phyloP scores from a whole-genome alignment of 2,797 vertebrate species.

The Hoplostethus mediterraneus region DNA sequence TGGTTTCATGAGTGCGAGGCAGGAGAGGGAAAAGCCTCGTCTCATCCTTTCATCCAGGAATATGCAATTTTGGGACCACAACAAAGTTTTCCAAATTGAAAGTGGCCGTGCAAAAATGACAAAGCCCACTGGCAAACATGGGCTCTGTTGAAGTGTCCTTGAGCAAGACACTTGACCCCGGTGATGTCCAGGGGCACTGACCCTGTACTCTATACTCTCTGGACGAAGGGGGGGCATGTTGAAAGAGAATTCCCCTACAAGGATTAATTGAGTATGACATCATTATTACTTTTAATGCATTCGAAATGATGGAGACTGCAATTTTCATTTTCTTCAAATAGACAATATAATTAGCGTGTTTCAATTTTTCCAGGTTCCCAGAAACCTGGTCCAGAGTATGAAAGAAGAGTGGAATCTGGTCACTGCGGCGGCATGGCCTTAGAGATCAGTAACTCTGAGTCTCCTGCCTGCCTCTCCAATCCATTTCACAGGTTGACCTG shows the following conservation, averaged over 20 bases:
- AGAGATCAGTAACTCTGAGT: background rate
- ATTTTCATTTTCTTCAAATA: background rate
- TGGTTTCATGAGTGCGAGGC: conserved; percentile 6
- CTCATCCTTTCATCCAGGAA: conserved; percentile 7
- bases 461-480: conserved; percentile 40
- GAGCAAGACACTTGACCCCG: conserved; percentile 1
- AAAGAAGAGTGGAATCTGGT: background rate
- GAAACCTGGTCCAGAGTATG: background rate
- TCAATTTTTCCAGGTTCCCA: background rate
- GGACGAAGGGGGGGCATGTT: background rate
- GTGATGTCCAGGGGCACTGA: background rate
- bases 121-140: background rate
- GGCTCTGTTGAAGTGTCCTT: background rate
- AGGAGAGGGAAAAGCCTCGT: conserved; percentile 1
- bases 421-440: background rate
- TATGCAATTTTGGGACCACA: background rate
- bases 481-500: conserved; percentile 49
- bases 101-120: background rate
- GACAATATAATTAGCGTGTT: too few relatives aligned
- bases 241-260: background rate
- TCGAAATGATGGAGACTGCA: background rate
- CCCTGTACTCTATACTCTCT: background rate
- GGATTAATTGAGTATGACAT: conserved; percentile 21
- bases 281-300: background rate
- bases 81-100: conserved; percentile 14